These are phyloP conservation scores for Callipepla californica DNA, from an alignment of 2,113 vertebrate species.

Conservation along the genomic window DNA sequence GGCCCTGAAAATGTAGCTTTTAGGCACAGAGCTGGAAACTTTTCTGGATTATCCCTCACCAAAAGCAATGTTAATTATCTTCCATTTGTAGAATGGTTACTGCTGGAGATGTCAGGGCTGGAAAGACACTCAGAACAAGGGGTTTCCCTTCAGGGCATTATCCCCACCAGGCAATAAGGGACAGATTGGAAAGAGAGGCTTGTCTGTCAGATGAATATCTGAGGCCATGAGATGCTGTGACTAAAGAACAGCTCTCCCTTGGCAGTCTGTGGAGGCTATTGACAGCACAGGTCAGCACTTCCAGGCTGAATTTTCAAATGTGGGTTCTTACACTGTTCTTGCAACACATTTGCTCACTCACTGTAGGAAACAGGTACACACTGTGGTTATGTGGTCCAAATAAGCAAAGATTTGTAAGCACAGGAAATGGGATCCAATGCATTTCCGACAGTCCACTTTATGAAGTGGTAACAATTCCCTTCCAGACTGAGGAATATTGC, in stretches of 20 bases:
- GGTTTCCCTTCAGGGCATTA: not conserved
- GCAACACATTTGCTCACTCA: not conserved
- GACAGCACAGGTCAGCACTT: not conserved
- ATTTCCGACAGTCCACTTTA: not conserved
- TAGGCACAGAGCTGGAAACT: not conserved
- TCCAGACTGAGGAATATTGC: not conserved
- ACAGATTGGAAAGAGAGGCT: not conserved
- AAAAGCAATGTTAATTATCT: not conserved
- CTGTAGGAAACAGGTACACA: conserved; percentile 16
- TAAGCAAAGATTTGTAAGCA: accelerated
- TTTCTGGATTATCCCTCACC: not conserved
- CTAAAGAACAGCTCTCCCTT: not conserved
- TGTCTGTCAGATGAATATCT: not conserved
- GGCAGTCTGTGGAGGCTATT: not conserved
- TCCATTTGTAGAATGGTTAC: not conserved
- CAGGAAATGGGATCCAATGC: not conserved
- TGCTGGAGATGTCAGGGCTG: not conserved
- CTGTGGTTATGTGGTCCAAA: conserved; percentile 25
- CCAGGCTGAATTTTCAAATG: not conserved
- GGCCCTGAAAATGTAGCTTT: not conserved
- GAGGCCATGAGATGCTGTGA: not conserved
- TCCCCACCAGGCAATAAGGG: not conserved
- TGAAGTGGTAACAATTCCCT: not conserved
- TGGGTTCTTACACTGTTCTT: not conserved
- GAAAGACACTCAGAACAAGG: not conserved